Evolutionary conservation across 2,888 invertebrate genomes (phyloP), one percentile per base, ranked within the genome.

Genomic region (Yponomeuta malinellus): DNA sequence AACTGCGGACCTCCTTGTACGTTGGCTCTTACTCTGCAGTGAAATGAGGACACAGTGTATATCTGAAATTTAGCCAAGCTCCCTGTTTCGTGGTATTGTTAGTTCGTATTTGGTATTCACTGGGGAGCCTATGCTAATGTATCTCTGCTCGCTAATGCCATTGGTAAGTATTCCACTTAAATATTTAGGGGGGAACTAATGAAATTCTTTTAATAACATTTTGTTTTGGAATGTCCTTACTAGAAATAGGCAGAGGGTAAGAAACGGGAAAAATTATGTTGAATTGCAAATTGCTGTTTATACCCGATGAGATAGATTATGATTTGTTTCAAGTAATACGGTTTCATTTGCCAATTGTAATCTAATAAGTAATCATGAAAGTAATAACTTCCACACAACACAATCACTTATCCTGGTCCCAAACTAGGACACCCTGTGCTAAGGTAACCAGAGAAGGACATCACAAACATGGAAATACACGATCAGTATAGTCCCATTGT

Each of bases 111-210:
- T 70, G 70, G 29, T 48, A 70, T 64, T 78, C 77, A 78, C 79
- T 78, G 71, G 73, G 77, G 81, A 80, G 76, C 72, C 73, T 73
- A 73, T 72, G 77, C 72, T 76, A 83, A 80, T 83, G 81, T 78
- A 80, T 80, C 81, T 79, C 79, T 77, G 80, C 79, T 80, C 81
- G 81, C 79, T 81, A 81, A 83, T 81, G 78, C 76, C 75, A 76
- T 78, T 75, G 73, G 29, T 29, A 23, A 48, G 48, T 68, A 23
- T 76, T 73, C 76, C 69, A 68, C 67, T 74, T 77, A 78, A 76
- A 73, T 75, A 76, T 78, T 76, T 76, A 75, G 74, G 74, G 76
- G 73, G 74, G 72, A 72, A 79, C 33, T 71, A 80, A 76, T 78
- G 77, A 72, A 72, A 73, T 72, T 71, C 69, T 71, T 71, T 73